Conservation (phyloP, 2,888 invertebrate genomes). For the Drosophila kanekoi region DNA sequence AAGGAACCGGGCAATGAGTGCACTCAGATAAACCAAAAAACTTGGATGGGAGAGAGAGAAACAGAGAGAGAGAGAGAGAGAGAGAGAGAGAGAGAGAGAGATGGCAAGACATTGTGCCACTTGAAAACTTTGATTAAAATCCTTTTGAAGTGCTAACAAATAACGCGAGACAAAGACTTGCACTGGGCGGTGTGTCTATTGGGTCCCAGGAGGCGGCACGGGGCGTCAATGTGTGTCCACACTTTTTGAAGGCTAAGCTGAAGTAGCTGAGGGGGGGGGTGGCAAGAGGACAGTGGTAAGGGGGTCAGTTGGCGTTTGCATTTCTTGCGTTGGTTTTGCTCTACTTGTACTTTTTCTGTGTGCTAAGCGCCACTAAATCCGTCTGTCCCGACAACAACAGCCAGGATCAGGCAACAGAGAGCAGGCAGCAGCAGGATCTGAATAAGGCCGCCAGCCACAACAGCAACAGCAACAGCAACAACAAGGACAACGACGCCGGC, state of each 20-base stretch:
- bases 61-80: background rate
- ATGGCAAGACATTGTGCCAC: slow-evolving; percentile 54
- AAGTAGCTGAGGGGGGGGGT: slow-evolving; percentile 1
- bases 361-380: slow-evolving; percentile 73
- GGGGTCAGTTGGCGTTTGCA: slow-evolving; percentile 57
- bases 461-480: slow-evolving; percentile 36
- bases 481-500: slow-evolving; percentile 37
- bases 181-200: too few relatives aligned
- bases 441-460: slow-evolving; percentile 45
- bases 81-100: background rate
- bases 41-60: slow-evolving; percentile 30
- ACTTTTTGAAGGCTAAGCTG: slow-evolving; percentile 66
- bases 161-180: slow-evolving; percentile 72
- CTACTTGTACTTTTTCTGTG: slow-evolving; percentile 44
- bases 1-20: slow-evolving; percentile 32
- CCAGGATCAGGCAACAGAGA: slow-evolving; percentile 30
- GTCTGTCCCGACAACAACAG: slow-evolving; percentile 64
- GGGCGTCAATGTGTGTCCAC: slow-evolving; percentile 63
- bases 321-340: slow-evolving; percentile 42
- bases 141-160: slow-evolving; percentile 79
- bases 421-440: slow-evolving; percentile 27
- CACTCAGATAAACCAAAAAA: slow-evolving; percentile 50
- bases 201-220: slow-evolving; percentile 3
- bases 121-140: slow-evolving; percentile 78
- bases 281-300: background rate